Conservation (phyloP, 2,113 vertebrate species). For the Rhagologus leucostigma region DNA sequence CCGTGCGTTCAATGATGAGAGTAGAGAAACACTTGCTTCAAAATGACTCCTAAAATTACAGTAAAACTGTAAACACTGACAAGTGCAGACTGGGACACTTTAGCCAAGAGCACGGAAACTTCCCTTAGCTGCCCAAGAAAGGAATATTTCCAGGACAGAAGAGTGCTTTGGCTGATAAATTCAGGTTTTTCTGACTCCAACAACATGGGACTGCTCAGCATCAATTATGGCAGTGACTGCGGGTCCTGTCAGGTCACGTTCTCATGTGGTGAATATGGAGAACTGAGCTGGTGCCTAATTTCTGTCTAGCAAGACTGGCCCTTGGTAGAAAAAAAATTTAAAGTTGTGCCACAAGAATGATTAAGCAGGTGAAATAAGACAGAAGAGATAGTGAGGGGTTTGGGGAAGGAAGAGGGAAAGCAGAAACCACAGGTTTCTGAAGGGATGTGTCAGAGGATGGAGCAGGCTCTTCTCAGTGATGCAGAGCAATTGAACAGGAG, state of each 20-base stretch:
- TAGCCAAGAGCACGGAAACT: neutral
- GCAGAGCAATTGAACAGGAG: neutral
- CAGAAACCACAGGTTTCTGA: neutral
- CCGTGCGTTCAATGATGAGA: neutral
- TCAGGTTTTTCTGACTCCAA: neutral
- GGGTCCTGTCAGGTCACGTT: neutral
- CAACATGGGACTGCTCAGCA: neutral
- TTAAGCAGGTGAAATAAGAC: neutral
- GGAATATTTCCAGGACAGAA: neutral
- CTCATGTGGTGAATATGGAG: accelerated
- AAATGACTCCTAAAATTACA: neutral
- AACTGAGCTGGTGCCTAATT: neutral
- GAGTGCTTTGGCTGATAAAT: neutral
- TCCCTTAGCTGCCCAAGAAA: neutral
- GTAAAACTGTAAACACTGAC: neutral
- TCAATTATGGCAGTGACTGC: neutral
- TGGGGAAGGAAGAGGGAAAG: neutral
- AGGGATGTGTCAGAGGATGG: neutral
- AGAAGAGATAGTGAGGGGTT: neutral
- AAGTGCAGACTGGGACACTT: neutral
- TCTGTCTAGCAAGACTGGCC: neutral
- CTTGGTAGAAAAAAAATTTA: neutral
- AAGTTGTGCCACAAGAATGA: neutral
- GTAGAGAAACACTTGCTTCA: neutral
- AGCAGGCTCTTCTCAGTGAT: neutral